phyloP scores from a whole-genome alignment of 2,888 invertebrate species.

The Dendrolimus houi region DNA sequence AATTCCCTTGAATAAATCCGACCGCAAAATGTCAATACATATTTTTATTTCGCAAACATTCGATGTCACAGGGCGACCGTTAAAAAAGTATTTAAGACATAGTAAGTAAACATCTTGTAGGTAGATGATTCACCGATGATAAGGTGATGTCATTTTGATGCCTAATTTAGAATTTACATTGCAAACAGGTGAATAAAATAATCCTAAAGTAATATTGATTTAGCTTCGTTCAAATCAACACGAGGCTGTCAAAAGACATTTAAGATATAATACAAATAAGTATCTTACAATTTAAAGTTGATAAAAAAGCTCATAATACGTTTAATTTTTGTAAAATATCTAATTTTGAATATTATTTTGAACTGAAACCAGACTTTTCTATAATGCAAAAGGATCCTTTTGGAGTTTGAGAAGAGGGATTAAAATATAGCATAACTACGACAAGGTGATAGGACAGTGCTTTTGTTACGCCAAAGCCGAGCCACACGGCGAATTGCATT shows the following conservation, averaged over 20 bases:
- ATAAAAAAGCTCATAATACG: background rate
- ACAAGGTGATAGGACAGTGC: slow-evolving; percentile 31
- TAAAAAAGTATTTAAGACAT: background rate
- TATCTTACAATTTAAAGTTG: background rate
- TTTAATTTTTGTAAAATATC: too few species aligned
- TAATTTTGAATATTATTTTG: too few species aligned
- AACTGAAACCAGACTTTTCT: too few species aligned
- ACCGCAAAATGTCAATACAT: slow-evolving; percentile 3
- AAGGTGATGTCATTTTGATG: slow-evolving; percentile 33
- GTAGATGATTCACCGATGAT: slow-evolving; percentile 34
- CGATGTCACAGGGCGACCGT: slow-evolving; percentile 1
- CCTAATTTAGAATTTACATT: slow-evolving; percentile 23
- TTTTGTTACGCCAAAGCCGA: slow-evolving; percentile 33
- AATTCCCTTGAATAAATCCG: slow-evolving; percentile 7
- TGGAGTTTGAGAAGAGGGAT: slow-evolving; percentile 7
- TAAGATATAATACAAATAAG: background rate
- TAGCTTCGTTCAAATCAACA: too few species aligned
- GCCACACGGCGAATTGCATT: slow-evolving; percentile 23
- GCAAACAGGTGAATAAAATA: slow-evolving; percentile 20
- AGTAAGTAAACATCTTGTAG: slow-evolving; percentile 15
- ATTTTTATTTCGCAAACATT: slow-evolving; percentile 3
- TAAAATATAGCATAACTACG: slow-evolving; percentile 30
- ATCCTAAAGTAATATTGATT: background rate
- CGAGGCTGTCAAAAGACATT: background rate
- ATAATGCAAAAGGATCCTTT: background rate